These are phyloP conservation scores for Sinosuthora webbiana DNA, from an alignment of 2,113 vertebrate genomes.

Conservation along the genomic window DNA sequence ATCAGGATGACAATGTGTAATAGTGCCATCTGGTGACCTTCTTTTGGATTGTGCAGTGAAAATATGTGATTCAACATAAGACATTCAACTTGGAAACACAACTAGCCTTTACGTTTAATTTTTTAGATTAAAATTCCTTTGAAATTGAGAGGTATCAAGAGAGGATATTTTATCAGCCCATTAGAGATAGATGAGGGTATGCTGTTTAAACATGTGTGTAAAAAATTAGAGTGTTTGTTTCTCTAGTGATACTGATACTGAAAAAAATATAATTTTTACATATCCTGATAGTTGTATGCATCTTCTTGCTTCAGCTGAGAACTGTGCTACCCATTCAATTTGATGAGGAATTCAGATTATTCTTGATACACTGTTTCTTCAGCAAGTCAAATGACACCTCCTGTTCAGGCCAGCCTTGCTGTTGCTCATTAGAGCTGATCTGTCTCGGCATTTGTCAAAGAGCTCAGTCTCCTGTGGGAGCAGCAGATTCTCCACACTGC, in stretches of 20 bases:
- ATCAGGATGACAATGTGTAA: neutral
- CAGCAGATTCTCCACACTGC: neutral
- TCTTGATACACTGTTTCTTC: neutral
- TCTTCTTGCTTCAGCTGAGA: neutral
- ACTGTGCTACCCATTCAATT: neutral
- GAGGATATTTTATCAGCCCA: neutral
- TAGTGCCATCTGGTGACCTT: conserved; percentile 59
- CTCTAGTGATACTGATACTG: neutral
- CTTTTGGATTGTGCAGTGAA: neutral
- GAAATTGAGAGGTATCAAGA: neutral
- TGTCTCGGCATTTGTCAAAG: accelerated
- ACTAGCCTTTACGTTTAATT: neutral
- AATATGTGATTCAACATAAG: neutral
- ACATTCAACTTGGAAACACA: neutral
- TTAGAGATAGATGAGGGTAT: neutral
- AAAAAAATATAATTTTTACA: neutral
- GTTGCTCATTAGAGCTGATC: neutral
- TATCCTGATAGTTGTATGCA: neutral
- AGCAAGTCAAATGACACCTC: neutral
- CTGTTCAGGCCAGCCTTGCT: neutral
- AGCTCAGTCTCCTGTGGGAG: neutral
- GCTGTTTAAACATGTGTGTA: neutral
- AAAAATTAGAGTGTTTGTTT: neutral
- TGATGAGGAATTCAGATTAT: neutral
- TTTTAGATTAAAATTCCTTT: neutral